Evolutionary conservation across 2,113 vertebrate species (phyloP).

Genomic region (Sylvilagus bachmani): DNA sequence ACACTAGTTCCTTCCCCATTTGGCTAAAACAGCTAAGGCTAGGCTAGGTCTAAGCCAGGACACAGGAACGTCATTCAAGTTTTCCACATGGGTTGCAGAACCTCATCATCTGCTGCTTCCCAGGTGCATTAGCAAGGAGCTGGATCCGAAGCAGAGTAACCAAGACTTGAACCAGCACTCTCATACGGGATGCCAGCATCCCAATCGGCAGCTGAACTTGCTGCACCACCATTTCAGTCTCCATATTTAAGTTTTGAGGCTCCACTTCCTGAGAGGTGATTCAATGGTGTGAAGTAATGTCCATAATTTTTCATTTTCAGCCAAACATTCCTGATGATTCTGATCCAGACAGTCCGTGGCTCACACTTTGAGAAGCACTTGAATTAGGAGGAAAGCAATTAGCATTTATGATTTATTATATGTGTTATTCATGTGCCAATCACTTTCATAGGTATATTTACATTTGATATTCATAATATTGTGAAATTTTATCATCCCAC

Average conservation of each 20-base stretch:
- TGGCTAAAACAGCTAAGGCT: too few relatives aligned
- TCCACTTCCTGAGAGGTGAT: not conserved
- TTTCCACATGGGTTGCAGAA: too few relatives aligned
- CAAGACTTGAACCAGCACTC: too few relatives aligned
- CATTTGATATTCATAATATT: conserved; percentile 35
- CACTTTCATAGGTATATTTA: conserved; percentile 54
- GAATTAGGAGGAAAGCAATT: conserved; percentile 60
- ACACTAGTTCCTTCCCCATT: too few relatives aligned
- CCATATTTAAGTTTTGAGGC: not conserved
- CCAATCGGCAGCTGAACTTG: too few relatives aligned
- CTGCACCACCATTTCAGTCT: too few relatives aligned
- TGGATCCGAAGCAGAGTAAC: too few relatives aligned
- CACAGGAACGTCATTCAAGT: too few relatives aligned
- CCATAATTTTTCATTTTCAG: conserved; percentile 26
- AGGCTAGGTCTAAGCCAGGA: too few relatives aligned
- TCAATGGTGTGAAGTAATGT: not conserved
- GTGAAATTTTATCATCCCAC: conserved; percentile 9
- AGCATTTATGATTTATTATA: conserved; percentile 42
- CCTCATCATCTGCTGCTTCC: too few relatives aligned
- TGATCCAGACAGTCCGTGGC: not conserved
- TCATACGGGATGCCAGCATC: too few relatives aligned
- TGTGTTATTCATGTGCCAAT: conserved; percentile 31
- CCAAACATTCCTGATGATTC: not conserved
- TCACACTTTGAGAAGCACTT: conserved; percentile 37
- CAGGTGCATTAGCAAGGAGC: too few relatives aligned